Base-by-base conservation (phyloP, 2,797 vertebrate genomes). In the Alosa sapidissima region DNA sequence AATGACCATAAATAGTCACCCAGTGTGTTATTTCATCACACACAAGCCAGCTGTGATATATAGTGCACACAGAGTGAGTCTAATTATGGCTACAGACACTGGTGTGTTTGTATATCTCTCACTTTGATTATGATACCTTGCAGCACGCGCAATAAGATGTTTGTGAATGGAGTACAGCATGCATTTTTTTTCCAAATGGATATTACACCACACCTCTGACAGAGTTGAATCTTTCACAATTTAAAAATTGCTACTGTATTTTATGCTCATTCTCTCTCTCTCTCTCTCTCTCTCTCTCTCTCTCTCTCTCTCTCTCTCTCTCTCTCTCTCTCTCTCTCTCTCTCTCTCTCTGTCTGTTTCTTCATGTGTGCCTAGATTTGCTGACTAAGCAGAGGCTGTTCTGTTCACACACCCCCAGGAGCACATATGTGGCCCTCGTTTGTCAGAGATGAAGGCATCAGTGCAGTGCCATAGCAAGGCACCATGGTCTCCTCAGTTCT, bases 1-100 rank as follows among this genome's bases (percentile, higher is more conserved):
- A 82, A 82, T 82, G 49, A 51, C 81, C 81, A 55, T 52, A 82
- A 82, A 52, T 82, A 54, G 33, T 14, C 41, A 47, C 1, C 72
- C 36, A 41, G 16, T 78, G 72, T 47, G 72, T 78, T 78, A 78
- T 78, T 45, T 78, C 72, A 78, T 78, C 72, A 47, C 16, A 21
- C 55, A 24, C 58, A 9, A 62, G 36, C 45, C 36, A 13, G n/a
- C 21, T 21, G 41, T 13, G 72, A 78, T 78, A 47, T 78, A 78
- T 9, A 78, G 41, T 47, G 72, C 19, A 19, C 41, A 47, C 72
- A 78, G 21, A 78, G 72, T 45, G 16, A 47, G 72, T 47, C 16
- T 78, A 78, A 78, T 78, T 78, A 78, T 78, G 41, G 14, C 6
- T 21, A 47, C 72, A 47, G 5, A 47, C 72, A 47, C 72, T n/a